Conservation (phyloP, 2,797 vertebrate genomes). For the Sebastes hubbsi region DNA sequence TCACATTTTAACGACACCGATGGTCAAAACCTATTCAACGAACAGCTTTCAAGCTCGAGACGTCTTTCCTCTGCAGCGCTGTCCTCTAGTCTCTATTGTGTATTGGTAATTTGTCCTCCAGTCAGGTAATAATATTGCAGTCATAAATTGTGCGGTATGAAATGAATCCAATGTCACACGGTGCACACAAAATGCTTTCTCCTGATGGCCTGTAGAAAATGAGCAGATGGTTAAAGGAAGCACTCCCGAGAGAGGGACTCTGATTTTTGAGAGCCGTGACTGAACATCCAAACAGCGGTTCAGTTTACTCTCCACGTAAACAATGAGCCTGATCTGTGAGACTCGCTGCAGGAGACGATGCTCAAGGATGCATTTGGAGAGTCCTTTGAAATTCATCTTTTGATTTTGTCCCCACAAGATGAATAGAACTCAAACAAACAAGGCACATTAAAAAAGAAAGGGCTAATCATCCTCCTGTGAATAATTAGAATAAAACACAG, state of each 20-base stretch:
- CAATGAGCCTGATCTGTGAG: background rate
- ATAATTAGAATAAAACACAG: conserved; percentile 11
- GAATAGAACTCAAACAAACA: conserved; percentile 15
- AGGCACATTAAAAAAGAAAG: background rate
- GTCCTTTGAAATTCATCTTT: conserved; percentile 22
- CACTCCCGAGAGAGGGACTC: background rate
- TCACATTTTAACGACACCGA: background rate
- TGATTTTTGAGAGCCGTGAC: background rate
- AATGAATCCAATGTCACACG: conserved; percentile 9
- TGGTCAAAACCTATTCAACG: background rate
- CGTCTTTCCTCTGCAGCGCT: background rate
- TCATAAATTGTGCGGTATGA: conserved; percentile 19
- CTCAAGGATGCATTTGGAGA: conserved; percentile 20
- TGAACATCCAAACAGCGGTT: background rate
- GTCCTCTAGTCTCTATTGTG: background rate
- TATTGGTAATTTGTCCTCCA: background rate
- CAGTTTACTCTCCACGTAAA: background rate
- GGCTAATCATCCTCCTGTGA: background rate
- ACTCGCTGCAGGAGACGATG: background rate
- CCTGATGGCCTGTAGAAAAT: background rate
- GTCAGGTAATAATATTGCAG: conserved; percentile 3
- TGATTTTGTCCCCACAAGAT: conserved; percentile 14
- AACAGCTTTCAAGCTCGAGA: background rate
- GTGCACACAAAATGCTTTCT: background rate
- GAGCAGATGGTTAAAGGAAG: conserved; percentile 30